phyloP scores from a whole-genome alignment of 1,140 invertebrate species.

The Nymphalis io region DNA sequence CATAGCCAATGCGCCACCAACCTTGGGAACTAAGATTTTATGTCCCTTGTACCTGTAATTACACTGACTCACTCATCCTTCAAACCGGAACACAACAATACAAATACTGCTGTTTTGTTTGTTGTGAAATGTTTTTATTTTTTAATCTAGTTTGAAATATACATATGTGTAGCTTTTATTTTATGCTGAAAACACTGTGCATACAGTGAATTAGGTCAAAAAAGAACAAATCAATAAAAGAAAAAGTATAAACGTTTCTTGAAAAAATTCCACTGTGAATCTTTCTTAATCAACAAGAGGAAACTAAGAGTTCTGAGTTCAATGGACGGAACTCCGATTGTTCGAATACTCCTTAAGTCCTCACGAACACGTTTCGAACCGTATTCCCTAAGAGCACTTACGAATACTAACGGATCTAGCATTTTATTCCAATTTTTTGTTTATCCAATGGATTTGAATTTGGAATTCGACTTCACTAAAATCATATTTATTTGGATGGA shows the following conservation, averaged over 20 bases:
- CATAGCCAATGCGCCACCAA: too few relatives aligned
- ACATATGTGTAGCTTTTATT: background rate
- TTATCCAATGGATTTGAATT: conserved; percentile 6
- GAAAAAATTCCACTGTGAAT: background rate
- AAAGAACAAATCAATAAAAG: conserved; percentile 2
- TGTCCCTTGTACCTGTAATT: too few relatives aligned
- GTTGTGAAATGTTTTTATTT: too few relatives aligned
- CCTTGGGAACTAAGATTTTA: too few relatives aligned
- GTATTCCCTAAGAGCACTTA: conserved; percentile 19
- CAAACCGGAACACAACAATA: too few relatives aligned
- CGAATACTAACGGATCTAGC: conserved; percentile 6
- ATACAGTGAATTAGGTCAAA: background rate
- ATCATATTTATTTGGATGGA: too few relatives aligned
- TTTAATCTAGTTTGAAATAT: background rate
- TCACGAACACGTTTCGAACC: conserved; percentile 2
- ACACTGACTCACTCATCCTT: too few relatives aligned
- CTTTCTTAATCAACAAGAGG: conserved; percentile 3
- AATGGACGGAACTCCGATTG: background rate
- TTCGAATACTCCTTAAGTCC: background rate
- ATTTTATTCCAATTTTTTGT: conserved; percentile 3
- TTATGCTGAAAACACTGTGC: background rate
- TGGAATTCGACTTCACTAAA: background rate
- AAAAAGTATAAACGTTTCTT: background rate
- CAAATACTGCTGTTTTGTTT: too few relatives aligned
- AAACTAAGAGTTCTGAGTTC: conserved; percentile 7